These are phyloP conservation scores for Ophion slaviceki DNA, from an alignment of 2,888 invertebrate genomes.

Conservation along the genomic window DNA sequence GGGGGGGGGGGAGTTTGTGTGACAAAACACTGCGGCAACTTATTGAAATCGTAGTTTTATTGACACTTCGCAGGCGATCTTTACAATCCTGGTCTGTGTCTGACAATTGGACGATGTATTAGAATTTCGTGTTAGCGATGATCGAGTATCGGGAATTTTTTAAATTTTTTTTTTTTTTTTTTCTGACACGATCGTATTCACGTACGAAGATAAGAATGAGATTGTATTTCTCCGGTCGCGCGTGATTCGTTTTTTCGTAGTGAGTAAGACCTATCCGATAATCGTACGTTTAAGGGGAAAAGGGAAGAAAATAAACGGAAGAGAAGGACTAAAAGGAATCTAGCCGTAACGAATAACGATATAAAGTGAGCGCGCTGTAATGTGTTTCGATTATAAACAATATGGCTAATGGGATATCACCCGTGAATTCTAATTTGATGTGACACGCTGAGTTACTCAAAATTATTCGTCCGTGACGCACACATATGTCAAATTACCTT, in stretches of 20 bases:
- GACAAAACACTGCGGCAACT: conserved; percentile 10
- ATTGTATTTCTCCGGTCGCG: conserved; percentile 79
- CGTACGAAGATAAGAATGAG: conserved; percentile 18
- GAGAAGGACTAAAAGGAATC: conserved; percentile 79
- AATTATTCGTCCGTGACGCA: conserved; percentile 81
- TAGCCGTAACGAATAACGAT: conserved; percentile 79
- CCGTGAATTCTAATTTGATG: conserved; percentile 71
- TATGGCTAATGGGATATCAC: conserved; percentile 71
- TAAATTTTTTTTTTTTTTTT: neutral
- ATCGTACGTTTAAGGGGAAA: conserved; percentile 58
- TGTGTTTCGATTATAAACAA: conserved; percentile 77
- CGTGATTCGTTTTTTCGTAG: conserved; percentile 81
- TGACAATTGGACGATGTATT: conserved; percentile 52
- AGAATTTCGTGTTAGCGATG: conserved; percentile 58
- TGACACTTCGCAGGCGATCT: conserved; percentile 32
- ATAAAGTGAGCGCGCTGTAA: conserved; percentile 78
- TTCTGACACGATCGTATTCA: conserved; percentile 16
- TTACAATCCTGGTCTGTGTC: conserved; percentile 45
- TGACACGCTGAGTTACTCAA: conserved; percentile 79
- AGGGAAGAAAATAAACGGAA: conserved; percentile 67
- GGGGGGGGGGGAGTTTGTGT: conserved; percentile 6
- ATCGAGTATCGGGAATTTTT: conserved; percentile 50
- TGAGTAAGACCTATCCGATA: conserved; percentile 80
- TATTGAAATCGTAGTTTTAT: conserved; percentile 35
- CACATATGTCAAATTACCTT: conserved; percentile 82